Evolutionary conservation across 2,113 vertebrate species (phyloP), one percentile per base, ranked within the genome.

Genomic region (Etheostoma spectabile): DNA sequence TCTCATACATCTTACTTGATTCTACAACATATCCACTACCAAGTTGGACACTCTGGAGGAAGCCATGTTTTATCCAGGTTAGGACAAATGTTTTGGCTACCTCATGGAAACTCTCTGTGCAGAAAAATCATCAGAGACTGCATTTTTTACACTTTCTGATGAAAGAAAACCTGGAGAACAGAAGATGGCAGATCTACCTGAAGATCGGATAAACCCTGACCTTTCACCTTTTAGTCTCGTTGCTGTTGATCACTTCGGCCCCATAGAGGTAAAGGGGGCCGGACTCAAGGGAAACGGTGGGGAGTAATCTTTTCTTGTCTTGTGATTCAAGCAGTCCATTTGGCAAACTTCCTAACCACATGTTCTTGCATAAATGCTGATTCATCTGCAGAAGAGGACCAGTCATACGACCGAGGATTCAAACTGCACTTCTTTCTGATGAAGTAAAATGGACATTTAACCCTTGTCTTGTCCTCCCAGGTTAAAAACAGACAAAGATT

Each of bases 321-420:
- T 6, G 57, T 33, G 15, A 60, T 27, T 33, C 1, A 15, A 33
- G 57, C 57, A 18, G 10, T 60, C 27, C 57, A 60, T 16, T 16
- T 60, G 27, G 57, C 57, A 30, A 59, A 59, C 15, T 59, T 30
- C 24, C 56, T 59, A 27, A 59, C 56, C 56, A 59, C 56, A 59
- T 15, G 27, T 22, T 59, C 24, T 27, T 59, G 56, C 56, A 59
- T 59, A 59, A 59, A 30, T 30, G 35, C 35, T 10, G 30, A 30
- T 30, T 30, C 30, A 30, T 30, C 2, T 30, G 35, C 8, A 38
- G 8, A 38, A 10, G 35, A 10, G 8, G 35, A 38, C 35, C 35
- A 10, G 35, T 38, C 8, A 38, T 38, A 38, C 2, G 35, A n/a
- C n/a, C n/a, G 8, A 38, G 35, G 35, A 38, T 38, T 38, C 35